A percentile compares a stretch with the other conserved stretches of the same genome.
Conservation (phyloP, 1,140 invertebrate genomes). For the Asbolus verrucosus region DNA sequence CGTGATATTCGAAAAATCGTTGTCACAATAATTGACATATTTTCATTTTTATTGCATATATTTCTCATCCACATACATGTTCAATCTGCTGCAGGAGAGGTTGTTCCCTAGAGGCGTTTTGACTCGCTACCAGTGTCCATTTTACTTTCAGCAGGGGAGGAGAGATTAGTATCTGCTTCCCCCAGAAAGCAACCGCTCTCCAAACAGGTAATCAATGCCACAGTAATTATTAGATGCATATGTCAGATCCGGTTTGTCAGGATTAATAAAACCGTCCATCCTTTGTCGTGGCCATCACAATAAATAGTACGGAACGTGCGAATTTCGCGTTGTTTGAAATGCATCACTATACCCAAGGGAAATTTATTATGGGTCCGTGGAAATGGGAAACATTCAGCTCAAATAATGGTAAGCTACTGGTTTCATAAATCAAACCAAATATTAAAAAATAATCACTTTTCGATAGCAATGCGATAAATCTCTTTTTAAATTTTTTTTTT, state of each 20-base stretch:
- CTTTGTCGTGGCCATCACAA: slow-evolving; percentile 20
- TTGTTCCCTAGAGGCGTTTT: slow-evolving; percentile 8
- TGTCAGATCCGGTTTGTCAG: slow-evolving; percentile 30
- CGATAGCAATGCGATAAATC: slow-evolving; percentile 23
- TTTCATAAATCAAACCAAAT: slow-evolving; percentile 29
- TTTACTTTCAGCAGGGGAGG: slow-evolving; percentile 6
- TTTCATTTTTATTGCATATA: too few species aligned
- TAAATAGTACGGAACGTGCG: slow-evolving; percentile 28
- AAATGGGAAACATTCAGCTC: slow-evolving; percentile 29
- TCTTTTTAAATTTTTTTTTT: slow-evolving; percentile 13
- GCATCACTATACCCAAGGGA: slow-evolving; percentile 26
- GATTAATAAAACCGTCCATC: slow-evolving; percentile 30
- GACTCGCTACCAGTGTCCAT: slow-evolving; percentile 20
- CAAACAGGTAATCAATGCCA: slow-evolving; percentile 28
- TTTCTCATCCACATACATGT: slow-evolving; percentile 3
- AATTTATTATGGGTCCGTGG: slow-evolving; percentile 30
- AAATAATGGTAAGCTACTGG: slow-evolving; percentile 30
- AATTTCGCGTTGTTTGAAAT: slow-evolving; percentile 30
- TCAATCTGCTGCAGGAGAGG: not conserved
- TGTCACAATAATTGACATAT: too few species aligned
- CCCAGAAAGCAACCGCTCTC: slow-evolving; percentile 1
- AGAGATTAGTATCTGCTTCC: slow-evolving; percentile 12
- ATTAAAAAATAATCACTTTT: slow-evolving; percentile 30
- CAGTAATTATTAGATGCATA: slow-evolving; percentile 39
- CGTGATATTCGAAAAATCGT: too few species aligned